These are phyloP conservation scores for Armadillidium nasatum DNA, from an alignment of 1,140 invertebrate species.

Conservation along the genomic window DNA sequence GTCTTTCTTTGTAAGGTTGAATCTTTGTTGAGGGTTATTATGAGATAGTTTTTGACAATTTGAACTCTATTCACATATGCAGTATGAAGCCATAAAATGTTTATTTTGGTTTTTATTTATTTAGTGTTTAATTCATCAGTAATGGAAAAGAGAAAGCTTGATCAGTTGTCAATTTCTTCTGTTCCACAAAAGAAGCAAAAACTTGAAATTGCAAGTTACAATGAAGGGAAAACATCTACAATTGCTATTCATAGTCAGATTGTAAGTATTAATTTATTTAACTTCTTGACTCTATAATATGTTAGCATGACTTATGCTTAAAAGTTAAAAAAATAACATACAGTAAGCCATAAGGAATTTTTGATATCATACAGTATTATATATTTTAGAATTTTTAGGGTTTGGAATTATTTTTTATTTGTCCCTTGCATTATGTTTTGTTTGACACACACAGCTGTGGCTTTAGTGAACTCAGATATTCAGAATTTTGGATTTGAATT, in stretches of 20 bases:
- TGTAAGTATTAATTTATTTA: background rate
- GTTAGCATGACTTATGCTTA: background rate
- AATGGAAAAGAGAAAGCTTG: background rate
- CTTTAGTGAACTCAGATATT: too few relatives aligned
- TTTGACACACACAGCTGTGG: background rate
- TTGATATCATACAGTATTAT: background rate
- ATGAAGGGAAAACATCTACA: background rate
- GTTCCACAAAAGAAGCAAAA: background rate
- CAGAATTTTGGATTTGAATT: too few relatives aligned
- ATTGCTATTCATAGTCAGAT: background rate
- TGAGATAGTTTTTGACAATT: too few relatives aligned
- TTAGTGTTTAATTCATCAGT: background rate
- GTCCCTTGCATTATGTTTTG: too few relatives aligned
- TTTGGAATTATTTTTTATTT: background rate
- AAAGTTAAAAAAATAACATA: background rate
- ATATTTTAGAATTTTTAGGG: background rate
- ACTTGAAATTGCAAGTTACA: background rate
- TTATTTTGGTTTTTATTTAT: too few relatives aligned
- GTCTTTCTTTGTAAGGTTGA: too few relatives aligned
- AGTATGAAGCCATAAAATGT: too few relatives aligned
- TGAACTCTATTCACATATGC: too few relatives aligned
- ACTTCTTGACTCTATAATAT: too few relatives aligned
- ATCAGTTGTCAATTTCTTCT: background rate
- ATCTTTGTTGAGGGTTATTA: too few relatives aligned
- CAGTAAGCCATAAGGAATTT: background rate